Evolutionary conservation across 2,888 invertebrate genomes (phyloP), one percentile per base, ranked within the genome.

Genomic region (Ophion ellenae): DNA sequence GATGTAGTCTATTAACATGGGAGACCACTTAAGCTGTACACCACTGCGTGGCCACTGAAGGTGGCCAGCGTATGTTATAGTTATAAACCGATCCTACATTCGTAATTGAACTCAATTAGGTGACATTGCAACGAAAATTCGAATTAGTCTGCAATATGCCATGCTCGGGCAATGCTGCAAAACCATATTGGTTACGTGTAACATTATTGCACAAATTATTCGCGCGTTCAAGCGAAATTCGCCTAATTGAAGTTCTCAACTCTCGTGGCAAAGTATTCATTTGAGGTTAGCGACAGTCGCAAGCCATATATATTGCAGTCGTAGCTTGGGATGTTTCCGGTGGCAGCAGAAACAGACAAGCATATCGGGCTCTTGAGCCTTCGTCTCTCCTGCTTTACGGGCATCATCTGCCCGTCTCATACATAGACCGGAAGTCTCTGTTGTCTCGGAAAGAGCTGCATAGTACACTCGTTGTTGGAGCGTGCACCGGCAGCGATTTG

Each of bases 401-500:
- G 67, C 77, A 75, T 81, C 77, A 77, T 76, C 71, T 57, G 83
- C 45, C 73, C 83, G 79, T 85, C 73, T 77, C 80, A 61, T 47
- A 59, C 78, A 81, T 67, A 78, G 70, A 61, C 78, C 59, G 75
- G 66, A 75, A 75, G 69, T 81, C 77, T 66, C 70, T 28, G 45
- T 53, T 47, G 61, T 63, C 70, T 79, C 14, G 79, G 32, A 63
- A 70, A 80, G 70, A 83, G 83, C 76, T 32, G 61, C 82, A 66
- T 32, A 36, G 47, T 69, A 45, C 73, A 81, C 73, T 80, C 69
- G 78, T 81, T 78, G 69, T 81, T 78, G 78, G 59, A 75, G 83
- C 86, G 83, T 83, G 83, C 81, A 83, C 83, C 74, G 70, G 59
- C 57, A 75, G 70, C 83, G 74, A 73, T 85, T 83, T 81, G 79